Evolutionary conservation across 1,140 invertebrate genomes (phyloP), one percentile per base, ranked within the genome.

Genomic region (Ericerus pela): DNA sequence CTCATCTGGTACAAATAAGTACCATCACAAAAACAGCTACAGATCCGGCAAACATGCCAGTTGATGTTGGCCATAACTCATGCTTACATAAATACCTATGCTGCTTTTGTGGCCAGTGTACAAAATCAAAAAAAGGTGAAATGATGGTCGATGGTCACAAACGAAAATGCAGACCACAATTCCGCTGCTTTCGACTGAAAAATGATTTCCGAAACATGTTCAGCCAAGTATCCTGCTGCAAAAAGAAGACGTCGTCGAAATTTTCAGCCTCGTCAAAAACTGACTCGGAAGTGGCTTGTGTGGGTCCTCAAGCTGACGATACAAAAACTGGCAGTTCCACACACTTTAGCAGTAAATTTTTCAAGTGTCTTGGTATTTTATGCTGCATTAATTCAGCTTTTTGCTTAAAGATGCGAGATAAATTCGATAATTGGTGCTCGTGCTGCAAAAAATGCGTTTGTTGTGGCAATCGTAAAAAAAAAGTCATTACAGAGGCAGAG

Each of bases 101-200:
- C 14, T 47, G 41, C 26, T 47, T 10, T 24, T 47, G 41, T 24
- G 22, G 26, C 41, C 22, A 47, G 26, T 47, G 41, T 47, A 47
- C n/a, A n/a, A n/a, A 47, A 16, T 24, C 26, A 47, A 47, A 47
- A 47, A 47, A 24, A 47, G 41, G 41, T 24, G 26, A 47, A 47
- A 47, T 8, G 37, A 16, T 8, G n/a, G 37, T 8, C 14, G n/a
- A 8, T 8, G 14, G 16, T 18, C 22, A 24, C 41, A 47, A 47
- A 2, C 41, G 10, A 47, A 47, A n/a, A 4, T 14, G 14, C 36
- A 38, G 26, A 5, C 20, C 41, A 47, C 22, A 5, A 47, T 22
- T 47, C 16, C 41, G 41, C 12, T 47, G 41, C 41, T 47, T 20
- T 16, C 22, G 16, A 12, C 26, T 18, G 10, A 47, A 24, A 22